These are phyloP conservation scores for Camarhynchus parvulus DNA, from an alignment of 2,113 vertebrate genomes.

Conservation along the genomic window DNA sequence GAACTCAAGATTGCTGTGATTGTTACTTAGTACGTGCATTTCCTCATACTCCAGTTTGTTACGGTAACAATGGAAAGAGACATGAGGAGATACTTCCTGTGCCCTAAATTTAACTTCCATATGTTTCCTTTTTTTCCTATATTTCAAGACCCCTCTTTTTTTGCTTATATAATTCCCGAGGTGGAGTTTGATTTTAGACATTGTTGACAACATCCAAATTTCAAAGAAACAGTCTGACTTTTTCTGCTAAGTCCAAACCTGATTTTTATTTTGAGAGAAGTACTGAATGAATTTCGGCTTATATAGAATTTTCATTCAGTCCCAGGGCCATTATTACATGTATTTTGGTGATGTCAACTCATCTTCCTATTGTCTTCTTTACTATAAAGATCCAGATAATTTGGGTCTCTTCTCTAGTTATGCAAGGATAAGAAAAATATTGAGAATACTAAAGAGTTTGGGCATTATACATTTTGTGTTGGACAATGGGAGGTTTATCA, in stretches of 20 bases:
- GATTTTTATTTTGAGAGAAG: slow-evolving; percentile 9
- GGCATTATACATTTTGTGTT: rapidly evolving
- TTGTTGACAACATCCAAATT: not conserved
- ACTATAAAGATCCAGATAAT: not conserved
- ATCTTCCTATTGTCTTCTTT: not conserved
- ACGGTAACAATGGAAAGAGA: not conserved
- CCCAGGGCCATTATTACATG: not conserved
- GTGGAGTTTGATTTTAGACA: not conserved
- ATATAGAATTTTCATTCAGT: not conserved
- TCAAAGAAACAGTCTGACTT: not conserved
- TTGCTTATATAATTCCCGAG: not conserved
- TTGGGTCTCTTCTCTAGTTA: not conserved
- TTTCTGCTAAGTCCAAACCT: not conserved
- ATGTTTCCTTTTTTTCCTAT: not conserved
- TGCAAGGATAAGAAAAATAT: not conserved
- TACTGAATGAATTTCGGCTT: not conserved
- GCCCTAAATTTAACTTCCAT: not conserved
- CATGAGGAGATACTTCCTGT: not conserved
- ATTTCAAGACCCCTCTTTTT: not conserved
- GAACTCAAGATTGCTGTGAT: not conserved
- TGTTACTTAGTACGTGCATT: not conserved
- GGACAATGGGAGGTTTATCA: not conserved
- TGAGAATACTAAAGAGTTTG: not conserved
- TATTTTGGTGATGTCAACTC: not conserved
- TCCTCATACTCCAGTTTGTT: not conserved